Conservation (phyloP, 2,888 invertebrate genomes). For the Eudasyphora cyanicolor region DNA sequence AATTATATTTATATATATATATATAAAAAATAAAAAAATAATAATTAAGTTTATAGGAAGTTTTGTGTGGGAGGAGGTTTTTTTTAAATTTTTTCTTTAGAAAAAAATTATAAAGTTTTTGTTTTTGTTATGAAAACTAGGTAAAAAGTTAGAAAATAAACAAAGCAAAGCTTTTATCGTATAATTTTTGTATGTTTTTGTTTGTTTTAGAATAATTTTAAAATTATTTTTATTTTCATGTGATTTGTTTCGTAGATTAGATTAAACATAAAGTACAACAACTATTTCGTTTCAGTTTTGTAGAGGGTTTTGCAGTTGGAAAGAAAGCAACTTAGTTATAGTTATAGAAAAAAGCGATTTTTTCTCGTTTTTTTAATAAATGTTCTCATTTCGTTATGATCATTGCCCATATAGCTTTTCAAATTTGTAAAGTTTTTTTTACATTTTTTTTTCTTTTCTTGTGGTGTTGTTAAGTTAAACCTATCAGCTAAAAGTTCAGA, state of each 20-base stretch:
- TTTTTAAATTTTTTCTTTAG: slow-evolving; percentile 34
- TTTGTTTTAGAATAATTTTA: slow-evolving; percentile 70
- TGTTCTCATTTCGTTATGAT: slow-evolving; percentile 60
- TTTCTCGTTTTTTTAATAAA: slow-evolving; percentile 28
- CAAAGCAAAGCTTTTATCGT: slow-evolving; percentile 70
- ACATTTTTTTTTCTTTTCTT: slow-evolving; percentile 26
- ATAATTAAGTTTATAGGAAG: slow-evolving; percentile 58
- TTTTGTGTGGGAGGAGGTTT: slow-evolving; percentile 50
- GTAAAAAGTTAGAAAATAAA: slow-evolving; percentile 63
- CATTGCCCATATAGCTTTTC: slow-evolving; percentile 80
- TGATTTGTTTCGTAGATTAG: slow-evolving; percentile 54
- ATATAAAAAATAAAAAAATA: slow-evolving; percentile 63
- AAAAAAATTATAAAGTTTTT: slow-evolving; percentile 44
- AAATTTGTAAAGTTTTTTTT: slow-evolving; percentile 66
- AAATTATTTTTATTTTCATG: slow-evolving; percentile 66
- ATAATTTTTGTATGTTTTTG: slow-evolving; percentile 62
- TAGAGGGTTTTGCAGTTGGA: slow-evolving; percentile 70
- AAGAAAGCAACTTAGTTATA: slow-evolving; percentile 68
- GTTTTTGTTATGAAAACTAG: slow-evolving; percentile 37
- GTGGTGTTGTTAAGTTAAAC: slow-evolving; percentile 23
- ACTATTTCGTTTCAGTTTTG: slow-evolving; percentile 54
- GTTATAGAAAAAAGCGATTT: slow-evolving; percentile 75
- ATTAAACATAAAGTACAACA: slow-evolving; percentile 68
- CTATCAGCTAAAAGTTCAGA: slow-evolving; percentile 45
- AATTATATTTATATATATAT: slow-evolving; percentile 63